Percentiles rank a stretch among this genome's conserved stretches.
phyloP scores from a whole-genome alignment of 2,113 vertebrate genomes.

The Serilophus lunatus region DNA sequence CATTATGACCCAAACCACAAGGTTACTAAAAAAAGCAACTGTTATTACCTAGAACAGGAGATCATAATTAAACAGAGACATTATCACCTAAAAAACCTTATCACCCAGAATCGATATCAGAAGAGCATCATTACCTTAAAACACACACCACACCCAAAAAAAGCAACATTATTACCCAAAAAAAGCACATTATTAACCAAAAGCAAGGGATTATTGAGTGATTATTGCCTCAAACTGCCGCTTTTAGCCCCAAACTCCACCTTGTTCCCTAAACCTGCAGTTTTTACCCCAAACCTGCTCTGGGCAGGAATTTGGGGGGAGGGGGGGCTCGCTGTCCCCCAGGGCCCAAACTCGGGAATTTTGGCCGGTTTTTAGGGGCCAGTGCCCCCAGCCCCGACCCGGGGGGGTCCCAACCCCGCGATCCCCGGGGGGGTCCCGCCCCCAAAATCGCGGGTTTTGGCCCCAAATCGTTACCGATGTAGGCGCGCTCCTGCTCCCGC shows the following conservation, averaged over 20 bases:
- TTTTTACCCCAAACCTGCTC: fast-evolving
- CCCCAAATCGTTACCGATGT: neutral
- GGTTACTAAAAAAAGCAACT: neutral
- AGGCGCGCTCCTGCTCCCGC: constrained; percentile 15
- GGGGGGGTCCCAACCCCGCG: no score
- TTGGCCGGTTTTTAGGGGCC: no score
- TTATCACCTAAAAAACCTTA: neutral
- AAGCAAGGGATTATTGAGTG: fast-evolving
- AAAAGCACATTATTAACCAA: fast-evolving
- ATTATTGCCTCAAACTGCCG: no score
- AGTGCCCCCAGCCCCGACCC: no score
- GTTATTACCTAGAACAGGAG: neutral
- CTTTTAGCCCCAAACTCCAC: no score
- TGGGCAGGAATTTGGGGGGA: neutral
- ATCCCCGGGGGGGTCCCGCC: no score
- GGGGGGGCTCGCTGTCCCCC: neutral
- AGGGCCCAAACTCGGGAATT: neutral
- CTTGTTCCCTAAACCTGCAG: neutral
- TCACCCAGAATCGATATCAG: neutral
- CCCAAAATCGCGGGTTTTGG: fast-evolving
- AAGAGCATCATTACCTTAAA: neutral
- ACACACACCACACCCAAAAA: neutral
- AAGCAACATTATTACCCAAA: neutral
- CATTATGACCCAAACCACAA: neutral
- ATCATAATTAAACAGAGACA: neutral